phyloP scores from a whole-genome alignment of 2,113 vertebrate species.

The Ictalurus furcatus region DNA sequence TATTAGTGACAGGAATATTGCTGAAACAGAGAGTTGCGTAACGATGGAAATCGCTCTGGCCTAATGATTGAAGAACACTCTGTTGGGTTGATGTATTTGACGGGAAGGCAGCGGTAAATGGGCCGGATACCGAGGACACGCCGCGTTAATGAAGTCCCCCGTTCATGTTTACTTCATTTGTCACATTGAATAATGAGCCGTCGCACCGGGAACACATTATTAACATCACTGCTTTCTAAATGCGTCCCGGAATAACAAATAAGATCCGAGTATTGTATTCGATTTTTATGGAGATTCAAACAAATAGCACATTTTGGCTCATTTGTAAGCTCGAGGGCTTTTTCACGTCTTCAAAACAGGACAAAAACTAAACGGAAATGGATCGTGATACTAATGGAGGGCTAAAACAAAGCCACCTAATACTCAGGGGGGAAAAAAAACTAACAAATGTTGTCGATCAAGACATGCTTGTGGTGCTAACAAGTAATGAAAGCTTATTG shows the following conservation, averaged over 20 bases:
- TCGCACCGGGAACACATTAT: constrained; percentile 6
- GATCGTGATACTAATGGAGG: not conserved
- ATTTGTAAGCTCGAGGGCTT: not conserved
- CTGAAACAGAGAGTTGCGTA: not conserved
- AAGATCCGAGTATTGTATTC: not conserved
- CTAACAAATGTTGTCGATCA: not conserved
- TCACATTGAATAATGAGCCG: constrained; percentile 30
- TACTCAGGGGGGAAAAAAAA: not conserved
- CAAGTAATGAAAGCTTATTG: not conserved
- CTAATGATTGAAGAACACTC: constrained; percentile 10
- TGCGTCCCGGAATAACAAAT: not conserved
- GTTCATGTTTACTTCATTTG: constrained; percentile 19
- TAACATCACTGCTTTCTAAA: constrained; percentile 14
- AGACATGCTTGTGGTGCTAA: not conserved
- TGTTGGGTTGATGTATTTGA: constrained; percentile 10
- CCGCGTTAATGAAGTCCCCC: constrained; percentile 7
- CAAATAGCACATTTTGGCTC: constrained; percentile 1
- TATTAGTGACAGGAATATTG: not conserved
- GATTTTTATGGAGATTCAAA: not conserved
- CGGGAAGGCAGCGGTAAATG: constrained; percentile 24
- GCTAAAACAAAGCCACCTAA: not conserved
- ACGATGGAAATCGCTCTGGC: not conserved
- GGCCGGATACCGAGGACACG: not conserved
- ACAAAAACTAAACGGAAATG: not conserved
- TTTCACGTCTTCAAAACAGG: not conserved